A percentile compares a stretch with the other conserved stretches of the same genome.
These are phyloP conservation scores for Corythoichthys haematopterus DNA, from an alignment of 2,113 vertebrate species.

Conservation along the genomic window DNA sequence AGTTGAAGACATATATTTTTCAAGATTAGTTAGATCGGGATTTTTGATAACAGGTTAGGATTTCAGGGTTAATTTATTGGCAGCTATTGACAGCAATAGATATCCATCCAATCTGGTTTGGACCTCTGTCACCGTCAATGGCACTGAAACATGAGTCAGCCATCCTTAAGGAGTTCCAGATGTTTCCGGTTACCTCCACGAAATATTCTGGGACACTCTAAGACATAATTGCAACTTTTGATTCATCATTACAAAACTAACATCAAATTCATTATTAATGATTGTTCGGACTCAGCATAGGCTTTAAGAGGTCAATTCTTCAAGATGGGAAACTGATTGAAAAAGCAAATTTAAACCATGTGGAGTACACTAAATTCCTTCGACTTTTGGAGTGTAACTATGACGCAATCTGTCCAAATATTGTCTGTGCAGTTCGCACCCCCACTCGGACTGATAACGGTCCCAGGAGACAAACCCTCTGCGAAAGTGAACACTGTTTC, in stretches of 20 bases:
- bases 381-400: conserved; percentile 15
- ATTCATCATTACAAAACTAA: conserved; percentile 16
- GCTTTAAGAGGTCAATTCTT: not conserved
- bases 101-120: too few species aligned
- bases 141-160: conserved; percentile 2
- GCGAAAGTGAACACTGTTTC: not conserved
- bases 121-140: too few species aligned
- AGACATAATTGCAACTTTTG: conserved; percentile 26
- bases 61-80: too few species aligned
- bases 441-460: conserved; percentile 4
- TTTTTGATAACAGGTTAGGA: too few species aligned
- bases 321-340: not conserved
- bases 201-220: conserved; percentile 37
- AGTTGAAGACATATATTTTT: too few species aligned
- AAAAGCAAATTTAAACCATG: not conserved
- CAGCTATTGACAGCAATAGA: too few species aligned
- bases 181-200: conserved; percentile 56
- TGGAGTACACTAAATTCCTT: not conserved
- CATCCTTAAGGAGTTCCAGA: conserved; percentile 48
- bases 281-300: not conserved
- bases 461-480: conserved; percentile 12
- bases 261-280: not conserved
- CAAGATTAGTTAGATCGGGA: too few species aligned
- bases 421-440: conserved; percentile 2
- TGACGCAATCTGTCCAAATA: conserved; percentile 29